phyloP scores from a whole-genome alignment of 35 echinoderm and acorn worm species.

The Acanthaster planci region DNA sequence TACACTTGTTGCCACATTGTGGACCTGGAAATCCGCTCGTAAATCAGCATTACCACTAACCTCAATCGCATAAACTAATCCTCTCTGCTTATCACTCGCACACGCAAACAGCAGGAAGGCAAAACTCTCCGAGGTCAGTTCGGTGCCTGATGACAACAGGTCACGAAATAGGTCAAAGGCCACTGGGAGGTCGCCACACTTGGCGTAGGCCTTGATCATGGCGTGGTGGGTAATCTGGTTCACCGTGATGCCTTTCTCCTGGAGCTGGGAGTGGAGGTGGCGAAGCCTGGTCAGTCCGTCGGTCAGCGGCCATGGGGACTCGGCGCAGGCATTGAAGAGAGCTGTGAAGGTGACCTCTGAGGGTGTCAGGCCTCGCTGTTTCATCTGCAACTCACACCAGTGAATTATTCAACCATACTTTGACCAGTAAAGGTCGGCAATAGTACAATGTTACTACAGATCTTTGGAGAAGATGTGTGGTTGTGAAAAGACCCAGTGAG shows the following conservation, averaged over 20 bases:
- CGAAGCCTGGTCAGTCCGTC: conserved; percentile 77
- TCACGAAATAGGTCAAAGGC: conserved; percentile 84
- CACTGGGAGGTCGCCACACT: conserved; percentile 84
- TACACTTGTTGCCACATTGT: too few species aligned
- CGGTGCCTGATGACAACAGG: conserved; percentile 59
- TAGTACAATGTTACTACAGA: too few species aligned
- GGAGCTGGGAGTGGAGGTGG: conserved; percentile 74
- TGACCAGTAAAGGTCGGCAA: too few species aligned
- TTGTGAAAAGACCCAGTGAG: too few species aligned
- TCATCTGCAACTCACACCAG: conserved; percentile 63
- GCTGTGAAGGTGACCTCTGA: conserved; percentile 82
- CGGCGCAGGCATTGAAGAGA: conserved; percentile 88
- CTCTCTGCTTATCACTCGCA: conserved; percentile 72
- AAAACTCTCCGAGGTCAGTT: conserved; percentile 59
- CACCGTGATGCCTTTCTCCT: conserved; percentile 74
- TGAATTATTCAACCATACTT: too few species aligned
- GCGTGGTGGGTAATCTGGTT: conserved; percentile 90
- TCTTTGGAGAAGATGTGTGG: too few species aligned
- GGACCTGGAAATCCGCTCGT: too few species aligned
- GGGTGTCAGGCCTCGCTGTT: conserved; percentile 69
- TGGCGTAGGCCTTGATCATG: conserved; percentile 96
- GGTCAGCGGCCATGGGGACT: conserved; percentile 85
- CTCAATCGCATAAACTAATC: conserved; percentile 84
- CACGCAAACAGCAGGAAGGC: conserved; percentile 84
- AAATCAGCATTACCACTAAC: conserved; percentile 28